Evolutionary conservation across 2,888 invertebrate species (phyloP).

Genomic region (Mesoligia furuncula): DNA sequence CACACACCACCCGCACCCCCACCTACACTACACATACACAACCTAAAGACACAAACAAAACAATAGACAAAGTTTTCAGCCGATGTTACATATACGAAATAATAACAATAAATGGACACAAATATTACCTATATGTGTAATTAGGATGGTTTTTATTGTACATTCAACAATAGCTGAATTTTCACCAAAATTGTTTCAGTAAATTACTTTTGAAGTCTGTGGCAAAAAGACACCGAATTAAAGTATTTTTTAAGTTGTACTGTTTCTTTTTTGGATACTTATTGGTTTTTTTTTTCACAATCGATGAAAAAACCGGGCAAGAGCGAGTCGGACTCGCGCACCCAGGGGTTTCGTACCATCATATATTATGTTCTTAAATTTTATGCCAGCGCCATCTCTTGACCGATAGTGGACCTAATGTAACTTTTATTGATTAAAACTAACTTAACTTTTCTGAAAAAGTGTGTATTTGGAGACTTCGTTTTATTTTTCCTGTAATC

Average conservation of each 20-base stretch:
- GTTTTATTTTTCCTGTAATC: no score
- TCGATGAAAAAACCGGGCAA: no score
- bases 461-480: no score
- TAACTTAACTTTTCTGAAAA: no score
- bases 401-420: no score
- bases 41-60: background rate
- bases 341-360: no score
- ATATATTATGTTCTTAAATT: no score
- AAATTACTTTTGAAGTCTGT: background rate
- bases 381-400: no score
- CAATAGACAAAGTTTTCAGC: background rate
- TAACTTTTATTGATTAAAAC: no score
- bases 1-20: no score
- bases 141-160: background rate
- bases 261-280: background rate
- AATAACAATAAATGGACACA: background rate
- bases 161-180: background rate
- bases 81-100: background rate
- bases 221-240: background rate
- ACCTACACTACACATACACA: background rate
- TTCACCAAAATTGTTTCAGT: slow-evolving; percentile 3
- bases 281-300: background rate
- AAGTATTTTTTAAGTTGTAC: background rate
- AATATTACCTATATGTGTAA: background rate
- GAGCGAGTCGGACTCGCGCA: no score